A percentile compares a stretch with the other conserved stretches of the same genome.
Conservation (phyloP, 2,888 invertebrate genomes). For the Sturmia bella region DNA sequence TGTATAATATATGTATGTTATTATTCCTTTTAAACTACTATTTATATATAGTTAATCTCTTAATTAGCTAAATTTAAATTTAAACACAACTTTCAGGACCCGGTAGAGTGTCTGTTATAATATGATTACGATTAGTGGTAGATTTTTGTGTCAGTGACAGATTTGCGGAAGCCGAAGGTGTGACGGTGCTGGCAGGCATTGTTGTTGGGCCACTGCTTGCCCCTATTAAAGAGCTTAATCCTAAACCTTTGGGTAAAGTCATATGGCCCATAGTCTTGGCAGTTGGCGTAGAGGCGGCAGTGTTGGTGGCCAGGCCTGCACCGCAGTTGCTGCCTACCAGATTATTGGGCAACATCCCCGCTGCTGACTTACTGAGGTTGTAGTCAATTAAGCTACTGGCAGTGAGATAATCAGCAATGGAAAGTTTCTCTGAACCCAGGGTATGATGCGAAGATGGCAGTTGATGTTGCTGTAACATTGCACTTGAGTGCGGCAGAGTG, state of each 20-base stretch:
- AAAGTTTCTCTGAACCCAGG: conserved; percentile 76
- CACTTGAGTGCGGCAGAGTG: conserved; percentile 76
- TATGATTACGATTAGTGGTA: conserved; percentile 86
- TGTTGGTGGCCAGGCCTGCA: background rate
- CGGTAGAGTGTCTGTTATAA: conserved; percentile 91
- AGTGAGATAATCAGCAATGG: conserved; percentile 79
- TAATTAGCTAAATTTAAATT: conserved; percentile 72
- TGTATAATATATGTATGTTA: conserved; percentile 18
- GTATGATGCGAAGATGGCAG: conserved; percentile 69
- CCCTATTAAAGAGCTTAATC: conserved; percentile 72
- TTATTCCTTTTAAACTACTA: conserved; percentile 17
- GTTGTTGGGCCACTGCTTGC: conserved; percentile 35
- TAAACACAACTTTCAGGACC: conserved; percentile 95
- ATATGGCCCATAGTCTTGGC: conserved; percentile 73
- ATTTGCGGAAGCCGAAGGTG: conserved; percentile 65
- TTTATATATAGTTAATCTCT: background rate
- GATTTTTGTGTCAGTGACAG: conserved; percentile 79
- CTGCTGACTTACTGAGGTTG: conserved; percentile 78
- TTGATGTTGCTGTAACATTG: conserved; percentile 71
- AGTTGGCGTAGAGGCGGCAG: conserved; percentile 11
- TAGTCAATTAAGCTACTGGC: conserved; percentile 81
- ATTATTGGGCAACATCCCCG: conserved; percentile 69
- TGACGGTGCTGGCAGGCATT: conserved; percentile 39
- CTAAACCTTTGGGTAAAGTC: conserved; percentile 78
- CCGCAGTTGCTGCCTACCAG: conserved; percentile 48